Evolutionary conservation across 2,888 invertebrate genomes (phyloP), one percentile per base, ranked within the genome.

Genomic region (Drosophila basisetae): DNA sequence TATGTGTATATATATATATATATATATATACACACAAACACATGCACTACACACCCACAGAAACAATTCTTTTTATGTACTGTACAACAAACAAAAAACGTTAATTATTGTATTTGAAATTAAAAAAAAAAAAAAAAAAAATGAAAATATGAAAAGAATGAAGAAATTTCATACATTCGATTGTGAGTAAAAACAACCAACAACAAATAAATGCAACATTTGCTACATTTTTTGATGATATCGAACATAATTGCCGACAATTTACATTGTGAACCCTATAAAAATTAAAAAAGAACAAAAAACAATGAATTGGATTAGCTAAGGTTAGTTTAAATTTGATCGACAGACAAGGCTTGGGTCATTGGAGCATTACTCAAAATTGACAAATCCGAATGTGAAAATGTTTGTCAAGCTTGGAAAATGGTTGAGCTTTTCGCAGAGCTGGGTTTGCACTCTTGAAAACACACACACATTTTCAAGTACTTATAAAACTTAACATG

Each of bases 191-290:
- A 64, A 31, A 61, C 55, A 53, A 59, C 49, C 28, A 53, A 55
- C 35, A 64, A 63, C 28, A 61, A 82, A 85, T 82, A 82, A 82
- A 83, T 73, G 69, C 83, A 83, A 53, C 63, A 68, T 63, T 81
- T 80, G 81, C 81, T 68, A 86, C 55, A 84, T 82, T 82, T 82
- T 84, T 84, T 84, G 78, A 73, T 70, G 78, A 81, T 83, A 83
- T 83, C 47, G 25, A 73, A 66, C 9, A 58, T 47, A 33, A 41
- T 41, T 53, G 54, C 33, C 25, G 47, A 52, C 31, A 11, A 11
- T 47, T 47, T 47, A 25, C 22, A 47, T 25, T 47, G 47, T 47
- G 7, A 47, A 22, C 47, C 43, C 43, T 22, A 13, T 13, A 9
- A 37, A 39, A 39, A 39, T 18, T 0, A 41, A 41, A 41, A 18